Conservation (phyloP, 2,113 vertebrate species). For the Thamnaconus septentrionalis region DNA sequence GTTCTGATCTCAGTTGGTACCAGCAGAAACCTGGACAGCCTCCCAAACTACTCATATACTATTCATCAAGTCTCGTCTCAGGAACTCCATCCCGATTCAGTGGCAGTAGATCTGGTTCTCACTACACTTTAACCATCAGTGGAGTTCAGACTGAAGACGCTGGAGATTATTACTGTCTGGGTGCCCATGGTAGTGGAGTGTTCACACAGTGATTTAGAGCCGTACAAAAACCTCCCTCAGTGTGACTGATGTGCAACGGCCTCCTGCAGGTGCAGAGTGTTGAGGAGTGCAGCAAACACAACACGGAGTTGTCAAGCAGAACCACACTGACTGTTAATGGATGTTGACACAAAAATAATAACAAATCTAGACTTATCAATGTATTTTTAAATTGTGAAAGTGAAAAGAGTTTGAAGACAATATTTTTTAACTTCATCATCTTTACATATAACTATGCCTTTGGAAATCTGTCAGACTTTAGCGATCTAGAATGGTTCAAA, state of each 20-base stretch:
- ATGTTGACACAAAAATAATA: background rate
- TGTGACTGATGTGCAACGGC: slow-evolving; percentile 19
- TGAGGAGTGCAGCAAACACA: slow-evolving; percentile 32
- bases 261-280: slow-evolving; percentile 36
- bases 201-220: slow-evolving; percentile 58
- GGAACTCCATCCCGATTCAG: slow-evolving; percentile 46
- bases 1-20: slow-evolving; percentile 41
- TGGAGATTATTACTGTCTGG: slow-evolving; percentile 55
- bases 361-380: background rate
- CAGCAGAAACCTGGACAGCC: slow-evolving; percentile 59
- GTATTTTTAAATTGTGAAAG: too few species aligned
- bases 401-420: too few species aligned
- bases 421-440: too few species aligned
- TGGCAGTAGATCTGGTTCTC: slow-evolving; percentile 40
- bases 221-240: slow-evolving; percentile 60
- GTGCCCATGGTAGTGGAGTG: accelerated
- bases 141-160: slow-evolving; percentile 51
- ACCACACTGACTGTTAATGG: slow-evolving; percentile 1
- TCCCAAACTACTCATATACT: slow-evolving; percentile 49
- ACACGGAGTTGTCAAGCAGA: slow-evolving; percentile 36
- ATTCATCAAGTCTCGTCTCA: accelerated
- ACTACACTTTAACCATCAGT: slow-evolving; percentile 54
- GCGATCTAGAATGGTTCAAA: too few species aligned
- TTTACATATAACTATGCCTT: too few species aligned
- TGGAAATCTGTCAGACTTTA: too few species aligned